Percentiles rank a stretch among this genome's conserved stretches.
These are phyloP conservation scores for Argya squamiceps DNA, from an alignment of 2,797 vertebrate species.

Conservation along the genomic window DNA sequence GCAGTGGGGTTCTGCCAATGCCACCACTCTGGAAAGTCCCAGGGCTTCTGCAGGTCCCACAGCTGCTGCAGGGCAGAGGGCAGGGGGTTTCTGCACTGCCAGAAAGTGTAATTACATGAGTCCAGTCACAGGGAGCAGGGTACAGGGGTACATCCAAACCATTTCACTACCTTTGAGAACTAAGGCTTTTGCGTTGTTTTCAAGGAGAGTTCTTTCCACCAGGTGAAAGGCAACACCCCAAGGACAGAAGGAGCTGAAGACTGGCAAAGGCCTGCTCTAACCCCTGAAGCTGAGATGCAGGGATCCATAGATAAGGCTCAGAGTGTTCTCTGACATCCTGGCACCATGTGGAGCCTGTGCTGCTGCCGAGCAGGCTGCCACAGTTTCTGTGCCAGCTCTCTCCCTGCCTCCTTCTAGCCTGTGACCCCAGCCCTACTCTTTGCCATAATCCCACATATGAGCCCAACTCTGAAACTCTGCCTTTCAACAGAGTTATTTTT, in stretches of 20 bases:
- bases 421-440: not conserved
- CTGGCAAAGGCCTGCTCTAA: not conserved
- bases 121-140: not conserved
- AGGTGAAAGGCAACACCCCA: not conserved
- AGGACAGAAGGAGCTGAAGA: not conserved
- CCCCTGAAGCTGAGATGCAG: not conserved
- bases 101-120: accelerated
- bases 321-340: not conserved
- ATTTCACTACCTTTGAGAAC: accelerated
- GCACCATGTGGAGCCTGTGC: not conserved
- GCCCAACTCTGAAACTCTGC: not conserved
- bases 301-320: not conserved
- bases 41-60: not conserved
- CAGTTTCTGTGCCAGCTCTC: not conserved
- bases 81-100: not conserved
- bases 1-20: not conserved
- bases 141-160: accelerated
- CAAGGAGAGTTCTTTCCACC: not conserved
- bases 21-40: not conserved
- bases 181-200: not conserved
- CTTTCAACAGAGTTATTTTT: not conserved
- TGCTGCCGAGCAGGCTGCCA: not conserved
- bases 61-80: not conserved
- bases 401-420: not conserved
- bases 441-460: not conserved